Percentiles rank a stretch among this genome's conserved stretches.
Conservation (phyloP, 2,888 invertebrate genomes). For the Meteorus cinctellus region DNA sequence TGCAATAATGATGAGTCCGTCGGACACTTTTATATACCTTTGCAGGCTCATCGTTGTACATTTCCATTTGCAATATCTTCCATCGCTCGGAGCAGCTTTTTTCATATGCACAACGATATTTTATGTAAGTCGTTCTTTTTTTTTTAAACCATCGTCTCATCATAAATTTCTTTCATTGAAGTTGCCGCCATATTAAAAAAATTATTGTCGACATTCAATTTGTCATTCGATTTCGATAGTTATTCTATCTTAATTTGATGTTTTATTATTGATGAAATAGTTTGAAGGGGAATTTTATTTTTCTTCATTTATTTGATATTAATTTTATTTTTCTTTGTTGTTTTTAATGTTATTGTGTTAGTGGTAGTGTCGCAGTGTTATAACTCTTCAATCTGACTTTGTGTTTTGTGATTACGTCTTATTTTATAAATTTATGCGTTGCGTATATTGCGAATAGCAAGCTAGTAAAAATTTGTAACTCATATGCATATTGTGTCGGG, state of each 20-base stretch:
- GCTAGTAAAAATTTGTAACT: not conserved
- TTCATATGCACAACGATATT: no score
- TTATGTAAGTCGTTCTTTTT: no score
- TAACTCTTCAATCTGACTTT: not conserved
- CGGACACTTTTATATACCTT: conserved; percentile 40
- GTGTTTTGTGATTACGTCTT: conserved; percentile 11
- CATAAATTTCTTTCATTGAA: no score
- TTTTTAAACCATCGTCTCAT: no score
- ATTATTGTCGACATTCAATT: no score
- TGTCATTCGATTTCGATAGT: no score
- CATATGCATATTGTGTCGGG: conserved; percentile 37
- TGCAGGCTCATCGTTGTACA: conserved; percentile 10
- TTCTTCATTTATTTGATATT: not conserved
- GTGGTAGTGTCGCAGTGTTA: not conserved
- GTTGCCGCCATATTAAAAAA: no score
- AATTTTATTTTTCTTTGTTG: not conserved
- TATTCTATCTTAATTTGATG: no score
- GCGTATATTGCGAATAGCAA: not conserved
- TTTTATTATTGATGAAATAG: no score
- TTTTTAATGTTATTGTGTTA: not conserved
- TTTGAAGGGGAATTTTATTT: not conserved
- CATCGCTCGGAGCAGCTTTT: conserved; percentile 28
- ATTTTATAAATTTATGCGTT: conserved; percentile 3
- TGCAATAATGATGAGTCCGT: conserved; percentile 44
- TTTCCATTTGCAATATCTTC: conserved; percentile 47